Evolutionary conservation across 1,140 invertebrate species (phyloP), one percentile per base, ranked within the genome.

Genomic region (Neelides sp.): DNA sequence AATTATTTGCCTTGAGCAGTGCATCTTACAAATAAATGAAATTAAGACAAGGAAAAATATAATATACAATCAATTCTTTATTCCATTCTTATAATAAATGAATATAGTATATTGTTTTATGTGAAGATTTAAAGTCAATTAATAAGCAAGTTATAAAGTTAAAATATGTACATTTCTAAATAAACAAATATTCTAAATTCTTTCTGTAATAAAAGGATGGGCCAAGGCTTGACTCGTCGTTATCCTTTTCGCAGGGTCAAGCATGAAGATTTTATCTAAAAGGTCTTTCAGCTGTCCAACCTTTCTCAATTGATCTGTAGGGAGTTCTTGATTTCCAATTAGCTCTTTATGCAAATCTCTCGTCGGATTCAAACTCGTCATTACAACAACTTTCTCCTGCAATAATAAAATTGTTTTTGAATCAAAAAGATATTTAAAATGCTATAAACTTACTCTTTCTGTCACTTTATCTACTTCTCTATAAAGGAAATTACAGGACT

Each of bases 391-490:
- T 71, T 98, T 98, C 67, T 98, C 94, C 92, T 97, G 71, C 13
- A 13, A 24, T 39, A 39, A n/a, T 39, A 17, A 7, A 17, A 17
- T 5, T 39, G 36, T 7, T 39, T 10, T 39, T n/a, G n/a, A n/a
- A n/a, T n/a, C 22, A 30, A 59, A 10, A 34, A 34, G 32, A 34
- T 34, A 10, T 39, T 39, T 39, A 17, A 10, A 7, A 39, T 17
- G 36, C 40, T 26, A 51, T 44, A 27, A 35, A 80, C 83, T 83
- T 74, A 98, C 94, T 77, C 90, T 78, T 70, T 98, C 90, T 1
- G 96, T 99, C 44, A 99, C 84, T 77, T 88, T 96, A 67, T 99
- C 96, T 50, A 96, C 79, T 71, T 98, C 95, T 64, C 92, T 85
- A 67, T 93, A 98, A 15, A 96, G 72, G 67, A 98, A 98, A 73